Base-by-base conservation (phyloP, 2,888 invertebrate genomes). In the Pollenia amentaria region DNA sequence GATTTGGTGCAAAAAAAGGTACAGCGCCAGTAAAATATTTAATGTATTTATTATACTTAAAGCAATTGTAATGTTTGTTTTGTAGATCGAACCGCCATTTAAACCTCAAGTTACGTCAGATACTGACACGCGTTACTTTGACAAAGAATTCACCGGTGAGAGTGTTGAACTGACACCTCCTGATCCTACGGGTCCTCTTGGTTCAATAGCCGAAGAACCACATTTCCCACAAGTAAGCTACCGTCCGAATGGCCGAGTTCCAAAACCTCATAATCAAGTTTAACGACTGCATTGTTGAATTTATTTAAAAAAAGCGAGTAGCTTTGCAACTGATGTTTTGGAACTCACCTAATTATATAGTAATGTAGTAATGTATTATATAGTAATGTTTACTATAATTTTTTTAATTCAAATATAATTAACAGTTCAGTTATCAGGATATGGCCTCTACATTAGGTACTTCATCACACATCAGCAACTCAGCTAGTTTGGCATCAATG, bases 71-170 rank as follows among this genome's bases (percentile, higher is more conserved):
- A 21, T 67, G 18, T 29, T 69, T 55, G 69, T 16, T 60, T 85
- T 75, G 4, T 55, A 97, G 96, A 96, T 99, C 90, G 95, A 97
- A 90, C 99, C 99, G 89, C 98, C 98, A 53, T 98, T 98, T 94
- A 97, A 97, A 94, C 98, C 98, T 85, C 96, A 96, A 94, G 99
- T 99, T 89, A 96, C 97, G 88, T 97, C 97, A 60, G 99, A 99
- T 92, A 99, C 97, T 69, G 99, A 99, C 94, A 99, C 99, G 88
- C 95, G 97, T 88, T 99, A 99, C 94, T 99, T 99, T 94, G 99
- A 99, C 94, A 97, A 97, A 87, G 98, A 99, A 94, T 99, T 99
- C 94, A 99, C 99, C 4, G 98, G 98, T 87, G 99, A 99, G 94
- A 97, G 98, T 90, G 98, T 99, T 14, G 97, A 98, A 94, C 94